Evolutionary conservation across 53 echinoderm and acorn worm species (phyloP), one percentile per base, ranked within the genome.

Genomic region (Actinopyga echinites): DNA sequence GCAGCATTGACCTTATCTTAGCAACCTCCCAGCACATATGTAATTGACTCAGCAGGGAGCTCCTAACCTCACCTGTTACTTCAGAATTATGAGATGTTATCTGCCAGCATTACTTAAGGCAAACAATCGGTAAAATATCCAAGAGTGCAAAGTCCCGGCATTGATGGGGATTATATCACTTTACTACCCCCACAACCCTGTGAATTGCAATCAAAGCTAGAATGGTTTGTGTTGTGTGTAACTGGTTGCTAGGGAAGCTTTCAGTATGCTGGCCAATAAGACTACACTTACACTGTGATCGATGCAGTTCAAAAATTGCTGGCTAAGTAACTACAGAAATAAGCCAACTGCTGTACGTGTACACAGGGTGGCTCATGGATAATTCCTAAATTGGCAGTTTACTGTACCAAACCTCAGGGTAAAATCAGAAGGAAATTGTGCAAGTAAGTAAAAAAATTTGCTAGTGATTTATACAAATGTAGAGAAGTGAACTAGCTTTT

Each of bases 1-100:
- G 43, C 24, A 42, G 21, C 28, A 12, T 38, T 21, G 13, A 25
- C 2, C 10, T 44, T 38, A 25, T 42, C 71, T 71, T 71, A 28
- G 43, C 42, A 71, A 71, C 71, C 43, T 20, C 71, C 40, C 44
- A 49, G 49, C 49, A 49, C n/a, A 44, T 40, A 71, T 10, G 24
- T 71, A 42, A 71, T 71, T 42, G 43, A 44, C 71, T 25, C 71
- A 71, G 71, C 71, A 71, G 71, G 71, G 71, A 40, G 19, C 13
- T 40, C 71, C 37, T 40, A 22, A 21, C 49, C 43, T 69, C 42
- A 69, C 69, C n/a, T 69, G 43, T 69, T 69, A 21, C 40, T 71
- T 44, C 68, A 36, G 38, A n/a, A 22, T 33, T 36, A 19, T 36
- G 31, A 11, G 68, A 32, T n/a, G 44, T 21, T 40, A 71, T 23